Conservation (phyloP, 2,888 invertebrate genomes). For the Ormyrus thymus region DNA sequence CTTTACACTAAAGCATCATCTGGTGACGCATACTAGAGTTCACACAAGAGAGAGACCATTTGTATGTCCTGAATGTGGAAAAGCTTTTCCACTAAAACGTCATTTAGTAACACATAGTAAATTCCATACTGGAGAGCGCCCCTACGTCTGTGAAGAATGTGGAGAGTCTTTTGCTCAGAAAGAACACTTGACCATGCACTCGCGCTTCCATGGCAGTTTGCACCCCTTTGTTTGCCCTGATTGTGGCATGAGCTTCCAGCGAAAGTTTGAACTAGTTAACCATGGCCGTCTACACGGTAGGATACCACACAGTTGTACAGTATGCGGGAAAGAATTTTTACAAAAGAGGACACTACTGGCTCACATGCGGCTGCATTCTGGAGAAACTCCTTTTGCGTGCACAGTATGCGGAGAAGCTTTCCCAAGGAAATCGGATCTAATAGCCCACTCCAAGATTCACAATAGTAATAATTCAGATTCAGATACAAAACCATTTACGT, state of each 20-base stretch:
- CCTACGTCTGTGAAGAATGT: constrained; percentile 91
- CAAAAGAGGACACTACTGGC: constrained; percentile 88
- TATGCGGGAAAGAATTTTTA: constrained; percentile 89
- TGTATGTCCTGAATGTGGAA: constrained; percentile 88
- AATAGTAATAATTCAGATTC: constrained; percentile 72
- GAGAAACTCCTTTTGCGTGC: constrained; percentile 84
- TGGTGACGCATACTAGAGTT: constrained; percentile 86
- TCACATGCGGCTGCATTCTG: constrained; percentile 88
- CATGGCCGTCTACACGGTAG: constrained; percentile 88
- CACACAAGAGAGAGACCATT: constrained; percentile 89
- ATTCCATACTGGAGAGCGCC: constrained; percentile 90
- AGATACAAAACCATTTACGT: constrained; percentile 73
- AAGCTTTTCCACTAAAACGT: constrained; percentile 87
- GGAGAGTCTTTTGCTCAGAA: constrained; percentile 94
- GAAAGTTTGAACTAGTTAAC: constrained; percentile 90
- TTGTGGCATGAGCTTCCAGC: constrained; percentile 89
- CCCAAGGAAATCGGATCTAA: constrained; percentile 82
- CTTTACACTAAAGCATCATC: constrained; percentile 89
- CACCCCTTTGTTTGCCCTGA: constrained; percentile 96
- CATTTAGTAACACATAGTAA: constrained; percentile 90
- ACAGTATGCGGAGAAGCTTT: constrained; percentile 87
- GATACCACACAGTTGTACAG: constrained; percentile 87
- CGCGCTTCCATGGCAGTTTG: constrained; percentile 95
- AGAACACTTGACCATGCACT: constrained; percentile 92
- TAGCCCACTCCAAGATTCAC: constrained; percentile 78